Evolutionary conservation across 2,888 invertebrate species (phyloP).

Genomic region (Periphyllus acericola): DNA sequence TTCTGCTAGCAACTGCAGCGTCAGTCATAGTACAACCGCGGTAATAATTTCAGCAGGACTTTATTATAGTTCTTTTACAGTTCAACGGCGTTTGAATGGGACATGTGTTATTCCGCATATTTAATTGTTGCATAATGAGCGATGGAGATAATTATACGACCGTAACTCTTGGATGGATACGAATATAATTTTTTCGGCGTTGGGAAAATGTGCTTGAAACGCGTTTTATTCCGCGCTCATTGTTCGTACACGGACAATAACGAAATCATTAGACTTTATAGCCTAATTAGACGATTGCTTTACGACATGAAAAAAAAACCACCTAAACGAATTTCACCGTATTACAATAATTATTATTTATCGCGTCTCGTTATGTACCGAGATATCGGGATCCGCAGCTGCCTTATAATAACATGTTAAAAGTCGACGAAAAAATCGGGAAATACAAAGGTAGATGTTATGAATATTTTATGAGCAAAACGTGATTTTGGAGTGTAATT

Average conservation of each 20-base stretch:
- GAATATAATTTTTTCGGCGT: constrained; percentile 9
- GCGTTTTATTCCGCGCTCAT: not conserved
- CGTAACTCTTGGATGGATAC: not conserved
- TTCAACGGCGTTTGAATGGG: no score
- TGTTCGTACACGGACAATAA: not conserved
- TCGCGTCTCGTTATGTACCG: not conserved
- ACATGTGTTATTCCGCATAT: no score
- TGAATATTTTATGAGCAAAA: not conserved
- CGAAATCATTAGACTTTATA: constrained; percentile 19
- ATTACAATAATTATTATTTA: constrained; percentile 6
- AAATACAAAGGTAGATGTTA: not conserved
- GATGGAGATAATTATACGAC: not conserved
- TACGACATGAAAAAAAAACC: not conserved
- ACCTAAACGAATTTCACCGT: not conserved
- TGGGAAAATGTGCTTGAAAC: not conserved
- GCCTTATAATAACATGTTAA: not conserved
- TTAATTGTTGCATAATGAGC: not conserved
- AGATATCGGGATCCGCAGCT: not conserved
- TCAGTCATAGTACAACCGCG: no score
- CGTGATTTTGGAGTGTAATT: not conserved
- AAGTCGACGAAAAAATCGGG: not conserved
- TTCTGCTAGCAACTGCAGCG: no score
- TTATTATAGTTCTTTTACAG: no score
- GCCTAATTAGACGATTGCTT: constrained; percentile 12
- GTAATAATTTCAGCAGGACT: no score